Conservation (phyloP, 2,113 vertebrate genomes). For the Epinephelus moara region DNA sequence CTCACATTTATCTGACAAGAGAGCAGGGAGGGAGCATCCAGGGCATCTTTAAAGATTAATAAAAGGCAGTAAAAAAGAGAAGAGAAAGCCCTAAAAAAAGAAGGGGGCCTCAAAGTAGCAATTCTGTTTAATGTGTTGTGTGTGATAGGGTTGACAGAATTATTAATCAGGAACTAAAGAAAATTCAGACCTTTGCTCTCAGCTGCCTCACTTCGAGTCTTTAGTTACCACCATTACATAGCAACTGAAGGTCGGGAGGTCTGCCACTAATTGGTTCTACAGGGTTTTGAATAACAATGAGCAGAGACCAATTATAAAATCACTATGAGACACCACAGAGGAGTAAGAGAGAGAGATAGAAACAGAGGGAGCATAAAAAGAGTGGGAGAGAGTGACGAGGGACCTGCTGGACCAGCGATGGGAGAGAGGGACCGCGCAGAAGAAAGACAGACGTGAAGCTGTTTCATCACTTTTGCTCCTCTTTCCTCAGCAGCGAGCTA, state of each 20-base stretch:
- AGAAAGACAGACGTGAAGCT: slow-evolving; percentile 66
- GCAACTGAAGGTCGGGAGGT: slow-evolving; percentile 85
- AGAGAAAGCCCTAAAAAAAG: slow-evolving; percentile 48
- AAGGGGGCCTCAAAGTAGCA: slow-evolving; percentile 84
- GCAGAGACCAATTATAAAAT: slow-evolving; percentile 87
- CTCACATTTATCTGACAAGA: slow-evolving; percentile 96
- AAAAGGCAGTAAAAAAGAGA: slow-evolving; percentile 83
- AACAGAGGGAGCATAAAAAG: slow-evolving; percentile 50
- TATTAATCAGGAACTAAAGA: slow-evolving; percentile 92
- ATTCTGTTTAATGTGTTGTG: slow-evolving; percentile 89
- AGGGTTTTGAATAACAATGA: slow-evolving; percentile 85
- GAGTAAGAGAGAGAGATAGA: slow-evolving; percentile 28
- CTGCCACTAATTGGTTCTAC: slow-evolving; percentile 88
- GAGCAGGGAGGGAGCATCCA: slow-evolving; percentile 89
- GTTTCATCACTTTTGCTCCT: slow-evolving; percentile 69
- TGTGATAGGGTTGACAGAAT: slow-evolving; percentile 91
- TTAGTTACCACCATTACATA: slow-evolving; percentile 78
- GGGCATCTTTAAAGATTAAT: slow-evolving; percentile 95
- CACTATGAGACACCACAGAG: slow-evolving; percentile 69
- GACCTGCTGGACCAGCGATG: slow-evolving; percentile 43
- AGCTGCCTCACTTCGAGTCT: slow-evolving; percentile 82
- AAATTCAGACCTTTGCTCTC: slow-evolving; percentile 88
- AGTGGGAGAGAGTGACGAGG: slow-evolving; percentile 41
- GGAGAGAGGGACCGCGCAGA: slow-evolving; percentile 60
- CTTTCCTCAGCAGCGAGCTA: slow-evolving; percentile 73